phyloP scores from a whole-genome alignment of 1,140 invertebrate genomes.

The Galleria mellonella region DNA sequence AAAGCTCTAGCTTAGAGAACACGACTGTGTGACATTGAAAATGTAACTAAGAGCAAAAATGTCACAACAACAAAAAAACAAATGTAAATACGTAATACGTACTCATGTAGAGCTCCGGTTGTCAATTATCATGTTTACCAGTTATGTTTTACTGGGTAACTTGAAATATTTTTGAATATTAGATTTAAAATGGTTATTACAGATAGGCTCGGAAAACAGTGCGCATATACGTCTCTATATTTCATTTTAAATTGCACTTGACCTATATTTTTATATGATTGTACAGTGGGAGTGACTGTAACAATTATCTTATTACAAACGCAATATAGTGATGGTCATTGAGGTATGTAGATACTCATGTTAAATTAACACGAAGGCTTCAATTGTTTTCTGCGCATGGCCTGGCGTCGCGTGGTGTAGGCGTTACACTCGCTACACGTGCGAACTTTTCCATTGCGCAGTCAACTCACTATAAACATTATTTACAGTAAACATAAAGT shows the following conservation, averaged over 20 bases:
- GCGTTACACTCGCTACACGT: constrained; percentile 5
- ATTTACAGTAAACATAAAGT: no score
- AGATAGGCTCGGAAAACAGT: no score
- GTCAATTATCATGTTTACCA: background rate
- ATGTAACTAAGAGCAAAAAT: no score
- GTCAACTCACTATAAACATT: background rate
- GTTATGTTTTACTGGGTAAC: background rate
- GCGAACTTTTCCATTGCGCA: constrained; percentile 5
- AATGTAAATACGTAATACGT: no score
- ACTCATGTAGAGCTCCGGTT: no score
- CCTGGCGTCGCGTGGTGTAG: background rate
- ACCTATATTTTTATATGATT: constrained; percentile 4
- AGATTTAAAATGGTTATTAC: no score
- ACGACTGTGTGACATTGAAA: no score
- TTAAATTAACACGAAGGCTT: constrained; percentile 29
- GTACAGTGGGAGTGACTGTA: background rate
- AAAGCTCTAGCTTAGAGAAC: no score
- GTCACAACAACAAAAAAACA: no score
- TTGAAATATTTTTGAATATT: no score
- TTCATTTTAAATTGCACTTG: no score
- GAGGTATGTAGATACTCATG: background rate
- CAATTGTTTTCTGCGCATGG: constrained; percentile 22
- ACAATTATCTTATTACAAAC: background rate
- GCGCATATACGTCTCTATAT: no score
- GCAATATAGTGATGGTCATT: background rate